Conservation (phyloP, 2,113 vertebrate genomes). For the Sphaerodactylus townsendi region DNA sequence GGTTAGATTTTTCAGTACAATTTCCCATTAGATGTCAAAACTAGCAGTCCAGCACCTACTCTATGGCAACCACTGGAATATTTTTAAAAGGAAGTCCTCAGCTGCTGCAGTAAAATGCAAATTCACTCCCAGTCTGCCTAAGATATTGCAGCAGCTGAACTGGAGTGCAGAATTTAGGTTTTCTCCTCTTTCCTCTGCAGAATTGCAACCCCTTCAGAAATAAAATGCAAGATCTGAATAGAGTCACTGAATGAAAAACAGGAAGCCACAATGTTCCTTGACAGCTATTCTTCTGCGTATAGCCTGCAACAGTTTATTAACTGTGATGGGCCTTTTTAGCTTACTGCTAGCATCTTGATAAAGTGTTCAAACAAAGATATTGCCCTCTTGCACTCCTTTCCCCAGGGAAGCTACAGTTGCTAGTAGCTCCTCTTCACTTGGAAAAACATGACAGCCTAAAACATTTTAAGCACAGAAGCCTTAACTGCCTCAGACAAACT, state of each 20-base stretch:
- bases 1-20: too few relatives aligned
- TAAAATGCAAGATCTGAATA: neutral
- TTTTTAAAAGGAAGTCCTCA: too few relatives aligned
- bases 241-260: neutral
- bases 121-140: neutral
- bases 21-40: too few relatives aligned
- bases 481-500: constrained; percentile 6
- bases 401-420: rapidly evolving
- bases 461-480: neutral
- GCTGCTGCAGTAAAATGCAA: neutral
- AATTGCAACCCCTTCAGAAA: neutral
- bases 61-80: neutral
- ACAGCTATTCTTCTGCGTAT: rapidly evolving
- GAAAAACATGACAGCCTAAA: constrained; percentile 5
- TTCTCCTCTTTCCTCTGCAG: neutral
- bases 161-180: neutral
- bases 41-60: too few relatives aligned
- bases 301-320: neutral
- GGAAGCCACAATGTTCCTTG: neutral
- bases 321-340: rapidly evolving
- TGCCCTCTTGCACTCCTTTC: neutral
- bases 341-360: neutral
- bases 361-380: neutral
- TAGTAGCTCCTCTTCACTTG: constrained; percentile 13
- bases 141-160: neutral